Conservation (phyloP, 2,888 invertebrate genomes). For the Xiphydria camelus region DNA sequence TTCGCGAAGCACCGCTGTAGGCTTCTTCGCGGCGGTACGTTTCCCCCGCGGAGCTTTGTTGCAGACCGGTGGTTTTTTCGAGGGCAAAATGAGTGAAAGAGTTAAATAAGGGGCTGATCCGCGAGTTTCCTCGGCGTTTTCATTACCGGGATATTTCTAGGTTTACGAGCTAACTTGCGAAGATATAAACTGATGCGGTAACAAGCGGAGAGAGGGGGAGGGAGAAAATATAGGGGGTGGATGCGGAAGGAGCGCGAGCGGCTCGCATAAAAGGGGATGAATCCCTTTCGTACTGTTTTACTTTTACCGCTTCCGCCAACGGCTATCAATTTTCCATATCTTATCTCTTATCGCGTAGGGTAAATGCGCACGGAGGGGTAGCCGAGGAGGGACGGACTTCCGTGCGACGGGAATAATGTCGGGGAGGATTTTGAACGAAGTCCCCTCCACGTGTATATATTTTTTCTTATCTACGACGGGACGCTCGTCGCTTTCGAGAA, state of each 20-base stretch:
- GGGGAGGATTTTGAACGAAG: no score
- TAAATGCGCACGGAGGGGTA: no score
- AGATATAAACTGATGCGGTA: constrained; percentile 21
- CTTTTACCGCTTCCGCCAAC: constrained; percentile 8
- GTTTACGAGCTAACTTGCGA: constrained; percentile 25
- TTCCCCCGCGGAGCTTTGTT: no score
- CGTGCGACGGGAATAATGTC: no score
- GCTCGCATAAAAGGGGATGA: constrained; percentile 20
- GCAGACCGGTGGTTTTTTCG: no score
- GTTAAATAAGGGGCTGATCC: neutral
- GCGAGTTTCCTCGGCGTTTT: constrained; percentile 10
- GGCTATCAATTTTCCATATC: constrained; percentile 16
- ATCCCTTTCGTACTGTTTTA: constrained; percentile 9
- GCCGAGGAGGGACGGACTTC: no score
- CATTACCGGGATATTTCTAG: constrained; percentile 16
- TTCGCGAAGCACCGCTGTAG: no score
- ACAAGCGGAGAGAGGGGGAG: constrained; percentile 3
- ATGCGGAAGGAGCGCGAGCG: constrained; percentile 5
- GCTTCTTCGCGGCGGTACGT: no score
- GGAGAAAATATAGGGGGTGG: neutral
- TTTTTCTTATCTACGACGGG: no score
- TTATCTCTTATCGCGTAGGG: no score
- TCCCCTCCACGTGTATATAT: no score
- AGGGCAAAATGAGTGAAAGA: neutral
- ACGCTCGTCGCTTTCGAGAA: no score